A percentile compares a stretch with the other conserved stretches of the same genome.
phyloP scores from a whole-genome alignment of 1,140 invertebrate genomes.

The Drosophila yakuba region DNA sequence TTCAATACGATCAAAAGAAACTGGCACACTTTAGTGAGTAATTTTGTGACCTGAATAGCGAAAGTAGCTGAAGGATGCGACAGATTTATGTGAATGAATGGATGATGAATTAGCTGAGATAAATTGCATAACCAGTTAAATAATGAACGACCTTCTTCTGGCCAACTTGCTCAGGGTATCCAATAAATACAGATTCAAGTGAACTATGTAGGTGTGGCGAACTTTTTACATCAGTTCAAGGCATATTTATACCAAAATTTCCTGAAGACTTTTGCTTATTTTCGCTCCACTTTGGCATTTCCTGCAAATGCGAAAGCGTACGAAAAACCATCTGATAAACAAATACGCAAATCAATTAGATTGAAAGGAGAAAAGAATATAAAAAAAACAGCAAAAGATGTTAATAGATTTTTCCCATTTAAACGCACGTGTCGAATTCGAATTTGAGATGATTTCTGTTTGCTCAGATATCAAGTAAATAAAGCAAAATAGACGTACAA shows the following conservation, averaged over 20 bases:
- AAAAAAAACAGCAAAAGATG: constrained; percentile 12
- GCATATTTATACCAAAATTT: neutral
- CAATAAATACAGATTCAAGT: constrained; percentile 35
- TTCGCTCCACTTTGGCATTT: constrained; percentile 60
- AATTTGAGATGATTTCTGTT: constrained; percentile 37
- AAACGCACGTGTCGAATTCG: constrained; percentile 42
- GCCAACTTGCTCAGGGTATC: constrained; percentile 38
- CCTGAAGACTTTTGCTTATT: constrained; percentile 4
- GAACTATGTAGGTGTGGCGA: constrained; percentile 51
- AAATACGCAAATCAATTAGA: constrained; percentile 41
- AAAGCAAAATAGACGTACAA: constrained; percentile 35
- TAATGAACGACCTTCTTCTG: constrained; percentile 44
- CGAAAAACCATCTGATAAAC: constrained; percentile 43
- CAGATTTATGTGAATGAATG: constrained; percentile 18
- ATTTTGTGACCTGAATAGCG: constrained; percentile 33
- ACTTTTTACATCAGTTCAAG: constrained; percentile 31
- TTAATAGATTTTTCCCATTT: constrained; percentile 43
- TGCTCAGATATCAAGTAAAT: constrained; percentile 27
- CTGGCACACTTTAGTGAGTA: constrained; percentile 37
- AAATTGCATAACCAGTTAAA: constrained; percentile 40
- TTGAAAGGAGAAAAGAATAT: constrained; percentile 21
- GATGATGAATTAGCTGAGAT: constrained; percentile 30
- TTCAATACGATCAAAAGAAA: constrained; percentile 28
- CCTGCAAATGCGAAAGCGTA: constrained; percentile 64
- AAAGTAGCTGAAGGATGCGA: constrained; percentile 31